Evolutionary conservation across 37 sponge, comb jelly and placozoan species (phyloP).

Genomic region (Petrosia ficiformis): DNA sequence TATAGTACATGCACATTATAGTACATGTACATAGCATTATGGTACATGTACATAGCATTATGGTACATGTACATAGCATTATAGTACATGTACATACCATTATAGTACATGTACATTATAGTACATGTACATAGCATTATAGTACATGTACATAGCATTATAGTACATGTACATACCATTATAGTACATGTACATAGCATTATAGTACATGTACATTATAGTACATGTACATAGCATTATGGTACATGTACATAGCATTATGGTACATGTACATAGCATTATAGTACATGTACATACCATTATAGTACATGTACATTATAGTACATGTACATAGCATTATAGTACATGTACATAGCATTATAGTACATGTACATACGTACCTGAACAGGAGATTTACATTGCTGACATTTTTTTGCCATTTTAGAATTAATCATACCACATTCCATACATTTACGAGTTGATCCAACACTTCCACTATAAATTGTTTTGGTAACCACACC

Average conservation of each 20-base stretch:
- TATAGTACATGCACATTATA: no score
- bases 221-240: neutral
- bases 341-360: neutral
- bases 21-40: no score
- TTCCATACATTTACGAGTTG: constrained; percentile 52
- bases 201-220: neutral
- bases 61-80: no score
- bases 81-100: no score
- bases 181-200: no score
- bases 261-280: no score
- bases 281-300: neutral
- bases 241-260: neutral
- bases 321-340: constrained; percentile 1
- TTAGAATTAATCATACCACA: constrained; percentile 53
- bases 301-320: constrained; percentile 6
- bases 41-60: no score
- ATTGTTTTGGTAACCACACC: constrained; percentile 27
- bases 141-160: no score
- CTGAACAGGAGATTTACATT: constrained; percentile 33
- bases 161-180: no score
- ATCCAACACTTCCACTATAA: constrained; percentile 15
- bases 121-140: no score
- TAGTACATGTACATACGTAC: neutral
- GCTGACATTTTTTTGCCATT: constrained; percentile 75
- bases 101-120: no score